Conservation (phyloP, 2,113 vertebrate species). For the Eidolon helvum region DNA sequence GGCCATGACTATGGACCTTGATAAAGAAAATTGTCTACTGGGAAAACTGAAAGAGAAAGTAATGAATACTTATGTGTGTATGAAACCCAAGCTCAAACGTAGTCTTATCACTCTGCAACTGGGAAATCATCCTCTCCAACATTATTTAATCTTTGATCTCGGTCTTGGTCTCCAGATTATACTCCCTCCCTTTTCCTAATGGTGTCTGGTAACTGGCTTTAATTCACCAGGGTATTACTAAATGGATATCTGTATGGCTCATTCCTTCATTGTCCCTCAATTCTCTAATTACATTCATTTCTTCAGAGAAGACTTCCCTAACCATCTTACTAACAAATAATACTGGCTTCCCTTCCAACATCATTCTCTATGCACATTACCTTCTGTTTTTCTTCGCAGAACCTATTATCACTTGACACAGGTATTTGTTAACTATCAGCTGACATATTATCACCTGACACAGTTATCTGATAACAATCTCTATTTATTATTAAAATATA, state of each 20-base stretch:
- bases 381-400: neutral
- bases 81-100: neutral
- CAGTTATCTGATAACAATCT: neutral
- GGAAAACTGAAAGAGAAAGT: neutral
- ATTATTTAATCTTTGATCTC: neutral
- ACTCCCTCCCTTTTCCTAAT: neutral
- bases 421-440: neutral
- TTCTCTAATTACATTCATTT: neutral
- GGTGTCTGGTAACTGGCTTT: neutral
- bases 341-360: neutral
- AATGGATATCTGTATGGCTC: neutral
- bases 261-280: neutral
- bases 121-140: neutral
- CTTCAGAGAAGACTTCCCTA: neutral
- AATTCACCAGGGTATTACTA: neutral
- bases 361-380: neutral
- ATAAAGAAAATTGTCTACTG: neutral
- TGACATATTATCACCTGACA: neutral
- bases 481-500: neutral
- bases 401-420: neutral
- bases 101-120: neutral
- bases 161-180: neutral
- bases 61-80: neutral
- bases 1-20: neutral
- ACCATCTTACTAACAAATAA: neutral